Evolutionary conservation across 2,888 invertebrate species (phyloP), one percentile per base, ranked within the genome.

Genomic region (Harmothoe impar): DNA sequence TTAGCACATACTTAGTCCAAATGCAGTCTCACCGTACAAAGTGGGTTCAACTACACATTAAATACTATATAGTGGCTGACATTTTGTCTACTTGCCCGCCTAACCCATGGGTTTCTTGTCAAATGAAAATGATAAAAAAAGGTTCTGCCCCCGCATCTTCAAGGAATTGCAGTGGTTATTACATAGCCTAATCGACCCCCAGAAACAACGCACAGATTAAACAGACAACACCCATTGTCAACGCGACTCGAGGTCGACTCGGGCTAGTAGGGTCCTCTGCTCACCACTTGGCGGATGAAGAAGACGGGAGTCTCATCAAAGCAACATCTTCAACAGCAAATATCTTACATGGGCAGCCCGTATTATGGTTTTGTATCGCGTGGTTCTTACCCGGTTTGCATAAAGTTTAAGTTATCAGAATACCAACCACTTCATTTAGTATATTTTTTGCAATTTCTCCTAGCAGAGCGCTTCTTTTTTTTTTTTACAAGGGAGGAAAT

Each of bases 81-180:
- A n/a, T 15, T 12, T n/a, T 52, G 54, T 17, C 54, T 52, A 15
- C 17, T 17, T 62, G 62, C 62, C n/a, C 7, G 62, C 62, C 62
- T 7, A 43, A 43, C 43, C 43, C 43, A 43, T 43, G 3, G 62
- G 23, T 62, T 62, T 52, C n/a, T n/a, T 72, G 31, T 72, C 15
- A 25, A 72, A 72, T 72, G 3, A n/a, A 25, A 72, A 72, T 72
- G 3, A n/a, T 62, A 29, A 72, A 72, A 72, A 29, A 68, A 68
- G 25, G 31, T n/a, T 72, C 72, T n/a, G 72, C 81, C 81, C 23
- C 23, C 43, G 17, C 81, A 43, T 81, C 17, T 81, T 81, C 81
- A 81, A 81, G 81, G 81, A 81, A 81, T 81, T 81, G 81, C 81
- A 81, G 81, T 81, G 81, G 81, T 81, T 7, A 43, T 43, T 81